Conservation (phyloP, 2,888 invertebrate species). For the Altica lythri region DNA sequence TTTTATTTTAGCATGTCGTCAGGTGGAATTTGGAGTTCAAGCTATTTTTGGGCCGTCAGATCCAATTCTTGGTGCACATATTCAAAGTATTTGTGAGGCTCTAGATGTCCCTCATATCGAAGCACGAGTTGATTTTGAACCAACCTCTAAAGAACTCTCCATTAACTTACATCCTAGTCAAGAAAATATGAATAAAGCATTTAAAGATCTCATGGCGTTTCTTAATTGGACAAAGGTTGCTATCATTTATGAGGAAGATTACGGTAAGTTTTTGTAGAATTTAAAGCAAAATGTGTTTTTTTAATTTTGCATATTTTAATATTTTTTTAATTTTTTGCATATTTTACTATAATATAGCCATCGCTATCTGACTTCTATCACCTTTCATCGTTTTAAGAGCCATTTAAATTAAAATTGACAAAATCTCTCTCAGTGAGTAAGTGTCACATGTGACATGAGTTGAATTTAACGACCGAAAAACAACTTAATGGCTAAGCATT, state of each 20-base stretch:
- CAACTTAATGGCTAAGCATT: too few relatives aligned
- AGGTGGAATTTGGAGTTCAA: conserved; percentile 83
- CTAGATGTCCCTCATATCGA: conserved; percentile 90
- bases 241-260: conserved; percentile 91
- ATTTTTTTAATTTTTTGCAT: too few relatives aligned
- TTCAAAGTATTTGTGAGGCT: conserved; percentile 87
- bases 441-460: too few relatives aligned
- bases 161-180: conserved; percentile 89
- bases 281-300: too few relatives aligned
- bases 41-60: conserved; percentile 89
- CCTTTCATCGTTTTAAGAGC: too few relatives aligned
- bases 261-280: conserved; percentile 77
- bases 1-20: conserved; percentile 72
- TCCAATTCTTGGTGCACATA: conserved; percentile 78
- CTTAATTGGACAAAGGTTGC: conserved; percentile 93
- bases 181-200: conserved; percentile 78
- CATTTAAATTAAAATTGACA: too few relatives aligned
- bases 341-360: too few relatives aligned
- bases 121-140: conserved; percentile 71
- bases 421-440: too few relatives aligned
- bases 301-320: too few relatives aligned
- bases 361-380: too few relatives aligned
- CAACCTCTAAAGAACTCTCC: conserved; percentile 72
- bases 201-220: conserved; percentile 83
- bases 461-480: too few relatives aligned